Conservation (phyloP, 2,113 vertebrate genomes). For the Tiliqua scincoides region DNA sequence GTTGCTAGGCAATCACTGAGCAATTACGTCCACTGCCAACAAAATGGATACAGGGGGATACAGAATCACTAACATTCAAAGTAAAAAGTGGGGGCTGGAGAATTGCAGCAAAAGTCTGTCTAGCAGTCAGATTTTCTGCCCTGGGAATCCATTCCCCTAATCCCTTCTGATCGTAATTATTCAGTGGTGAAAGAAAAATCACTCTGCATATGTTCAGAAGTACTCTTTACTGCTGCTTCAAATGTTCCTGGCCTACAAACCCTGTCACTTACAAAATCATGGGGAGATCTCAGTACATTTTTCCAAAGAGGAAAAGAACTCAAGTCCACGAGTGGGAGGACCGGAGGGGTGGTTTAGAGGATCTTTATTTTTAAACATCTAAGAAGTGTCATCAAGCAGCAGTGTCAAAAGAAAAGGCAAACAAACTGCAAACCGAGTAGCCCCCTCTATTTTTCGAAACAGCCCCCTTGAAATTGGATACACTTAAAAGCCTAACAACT, state of each 20-base stretch:
- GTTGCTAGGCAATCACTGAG: background rate
- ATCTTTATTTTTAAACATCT: background rate
- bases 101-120: background rate
- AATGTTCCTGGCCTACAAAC: background rate
- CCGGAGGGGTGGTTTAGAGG: too few relatives aligned
- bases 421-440: background rate
- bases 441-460: background rate
- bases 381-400: constrained; percentile 6
- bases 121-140: background rate
- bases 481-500: background rate
- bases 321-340: too few relatives aligned
- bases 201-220: background rate
- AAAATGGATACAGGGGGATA: background rate
- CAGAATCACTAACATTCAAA: background rate
- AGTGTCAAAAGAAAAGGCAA: background rate
- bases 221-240: background rate
- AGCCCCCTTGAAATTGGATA: constrained; percentile 1
- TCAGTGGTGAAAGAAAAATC: background rate
- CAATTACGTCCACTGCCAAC: background rate
- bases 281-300: background rate
- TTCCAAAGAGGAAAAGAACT: background rate
- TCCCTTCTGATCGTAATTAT: too few relatives aligned
- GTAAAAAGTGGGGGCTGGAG: background rate
- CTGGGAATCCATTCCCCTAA: too few relatives aligned
- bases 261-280: too few relatives aligned